phyloP scores from a whole-genome alignment of 2,113 vertebrate species.

The Phodopus roborovskii region DNA sequence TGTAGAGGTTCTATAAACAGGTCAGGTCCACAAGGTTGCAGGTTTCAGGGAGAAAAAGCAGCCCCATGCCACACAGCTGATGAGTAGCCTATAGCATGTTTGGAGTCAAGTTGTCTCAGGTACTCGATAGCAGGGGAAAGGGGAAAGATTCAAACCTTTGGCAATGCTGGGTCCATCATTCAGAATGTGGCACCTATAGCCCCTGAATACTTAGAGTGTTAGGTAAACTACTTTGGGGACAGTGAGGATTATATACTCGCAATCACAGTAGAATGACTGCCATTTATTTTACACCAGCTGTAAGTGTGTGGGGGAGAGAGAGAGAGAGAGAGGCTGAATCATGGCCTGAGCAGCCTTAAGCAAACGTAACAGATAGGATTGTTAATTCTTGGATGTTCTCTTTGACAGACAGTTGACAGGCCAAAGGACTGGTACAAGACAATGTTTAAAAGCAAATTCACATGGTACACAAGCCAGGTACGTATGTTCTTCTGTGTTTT shows the following conservation, averaged over 20 bases:
- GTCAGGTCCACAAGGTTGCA: neutral
- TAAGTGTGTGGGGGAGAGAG: neutral
- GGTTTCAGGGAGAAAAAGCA: neutral
- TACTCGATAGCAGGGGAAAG: neutral
- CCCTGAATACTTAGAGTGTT: neutral
- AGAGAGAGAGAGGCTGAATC: no score
- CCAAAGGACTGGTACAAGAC: slow-evolving; percentile 99
- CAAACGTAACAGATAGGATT: neutral
- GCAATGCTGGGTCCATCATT: no score
- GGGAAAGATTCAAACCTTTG: neutral
- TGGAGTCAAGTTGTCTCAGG: neutral
- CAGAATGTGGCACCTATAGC: neutral
- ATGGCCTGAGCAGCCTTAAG: neutral
- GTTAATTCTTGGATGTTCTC: slow-evolving; percentile 13
- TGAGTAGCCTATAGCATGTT: neutral
- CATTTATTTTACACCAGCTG: neutral
- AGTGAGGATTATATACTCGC: neutral
- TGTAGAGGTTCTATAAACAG: neutral
- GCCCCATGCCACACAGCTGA: no score
- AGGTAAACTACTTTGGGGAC: neutral
- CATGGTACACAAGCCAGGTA: slow-evolving; percentile 98
- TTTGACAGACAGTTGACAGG: slow-evolving; percentile 94
- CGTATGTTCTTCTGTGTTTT: slow-evolving; percentile 52
- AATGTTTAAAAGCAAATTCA: slow-evolving; percentile 99
- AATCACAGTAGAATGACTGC: neutral